A percentile compares a stretch with the other conserved stretches of the same genome.
phyloP scores from a whole-genome alignment of 35 echinoderm and acorn worm genomes.

The Acanthaster planci region DNA sequence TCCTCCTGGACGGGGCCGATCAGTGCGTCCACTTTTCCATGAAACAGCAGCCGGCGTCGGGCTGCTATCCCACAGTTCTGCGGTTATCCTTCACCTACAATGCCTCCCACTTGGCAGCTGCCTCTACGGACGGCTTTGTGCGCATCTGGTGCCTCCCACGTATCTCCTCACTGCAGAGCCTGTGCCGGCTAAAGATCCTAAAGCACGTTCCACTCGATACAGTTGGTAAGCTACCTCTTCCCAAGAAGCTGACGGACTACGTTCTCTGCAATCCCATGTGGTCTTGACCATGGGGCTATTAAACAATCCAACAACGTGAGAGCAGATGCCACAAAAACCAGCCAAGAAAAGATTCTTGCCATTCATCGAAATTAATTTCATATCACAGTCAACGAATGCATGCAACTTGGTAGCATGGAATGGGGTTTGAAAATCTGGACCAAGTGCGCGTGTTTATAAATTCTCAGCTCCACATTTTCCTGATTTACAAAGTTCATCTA shows the following conservation, averaged over 20 bases:
- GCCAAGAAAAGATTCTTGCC: no score
- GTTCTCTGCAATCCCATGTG: constrained; percentile 72
- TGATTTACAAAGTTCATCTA: no score
- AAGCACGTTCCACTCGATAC: constrained; percentile 69
- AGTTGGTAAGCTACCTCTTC: constrained; percentile 66
- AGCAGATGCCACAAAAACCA: no score
- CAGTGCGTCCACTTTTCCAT: constrained; percentile 72
- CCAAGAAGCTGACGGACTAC: constrained; percentile 56
- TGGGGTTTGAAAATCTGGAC: no score
- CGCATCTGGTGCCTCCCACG: constrained; percentile 65
- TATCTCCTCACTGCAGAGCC: constrained; percentile 51
- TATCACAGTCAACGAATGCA: neutral
- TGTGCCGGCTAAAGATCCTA: constrained; percentile 69
- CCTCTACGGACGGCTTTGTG: constrained; percentile 71
- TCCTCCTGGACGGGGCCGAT: constrained; percentile 58
- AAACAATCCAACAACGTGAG: no score
- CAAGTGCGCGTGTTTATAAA: no score
- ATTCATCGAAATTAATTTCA: neutral
- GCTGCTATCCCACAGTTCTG: constrained; percentile 52
- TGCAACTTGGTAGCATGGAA: no score
- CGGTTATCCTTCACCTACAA: constrained; percentile 74
- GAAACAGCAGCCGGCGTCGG: constrained; percentile 42
- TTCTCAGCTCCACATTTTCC: no score
- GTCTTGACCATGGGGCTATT: neutral
- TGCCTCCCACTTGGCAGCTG: constrained; percentile 66